Evolutionary conservation across 2,888 invertebrate genomes (phyloP), one percentile per base, ranked within the genome.

Genomic region (Spisula subtruncata): DNA sequence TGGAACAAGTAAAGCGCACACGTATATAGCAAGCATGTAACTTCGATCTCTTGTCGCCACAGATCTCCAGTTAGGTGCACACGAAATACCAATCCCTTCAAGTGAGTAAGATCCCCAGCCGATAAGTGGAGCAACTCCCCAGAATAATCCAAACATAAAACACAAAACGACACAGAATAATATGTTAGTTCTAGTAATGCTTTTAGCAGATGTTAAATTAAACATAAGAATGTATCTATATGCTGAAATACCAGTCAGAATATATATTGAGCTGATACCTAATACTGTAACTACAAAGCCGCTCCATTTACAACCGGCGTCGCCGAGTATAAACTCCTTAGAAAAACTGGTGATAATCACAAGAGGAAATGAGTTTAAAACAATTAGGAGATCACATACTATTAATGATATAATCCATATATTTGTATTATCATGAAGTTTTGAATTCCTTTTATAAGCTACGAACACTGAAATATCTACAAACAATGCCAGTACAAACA

Each of bases 51-150:
- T 79, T 20, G 41, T 12, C 4, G 0, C 54, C 14, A 80, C 10
- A 10, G 91, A 91, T 20, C 83, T 32, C 91, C 91, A 91, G 71
- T 89, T 46, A n/a, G 91, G 91, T 32, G 91, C 91, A 51, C 91
- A 91, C 5, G 91, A 87, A 6, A 91, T 83, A 16, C 60, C 80
- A 10, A 91, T 83, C 0, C 89, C 91, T 41, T 91, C 91, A 1
- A 81, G 71, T 1, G 66, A 25, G 51, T 82, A 91, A 0, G 91
- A 87, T 14, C 91, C 89, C 89, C 89, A 91, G 4, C 91, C 91
- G 46, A 88, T 16, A 0, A 91, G 60, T 20, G 91, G 91, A n/a
- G n/a, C n/a, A n/a, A n/a, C n/a, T n/a, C n/a, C n/a, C n/a, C n/a
- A n/a, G n/a, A n/a, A n/a, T n/a, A 10, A 87, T 20, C 0, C 91